Percentiles rank a stretch among this genome's conserved stretches.
Conservation (phyloP, 2,113 vertebrate species). For the Microcebus murinus region DNA sequence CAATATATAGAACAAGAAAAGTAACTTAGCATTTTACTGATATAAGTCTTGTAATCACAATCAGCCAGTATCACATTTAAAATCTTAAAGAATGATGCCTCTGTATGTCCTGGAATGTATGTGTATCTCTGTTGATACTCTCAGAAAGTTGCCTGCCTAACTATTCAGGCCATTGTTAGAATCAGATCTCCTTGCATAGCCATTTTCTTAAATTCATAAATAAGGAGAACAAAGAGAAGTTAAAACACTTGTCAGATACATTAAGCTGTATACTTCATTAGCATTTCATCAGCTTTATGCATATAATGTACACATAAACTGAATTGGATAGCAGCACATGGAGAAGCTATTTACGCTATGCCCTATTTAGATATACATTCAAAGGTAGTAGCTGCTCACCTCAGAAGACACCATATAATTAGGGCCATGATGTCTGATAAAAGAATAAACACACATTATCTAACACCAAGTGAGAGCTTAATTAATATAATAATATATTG, state of each 20-base stretch:
- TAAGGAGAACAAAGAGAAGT: conserved; percentile 18
- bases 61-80: not conserved
- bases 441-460: conserved; percentile 2
- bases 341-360: not conserved
- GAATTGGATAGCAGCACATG: not conserved
- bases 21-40: not conserved
- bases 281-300: conserved; percentile 11
- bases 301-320: not conserved
- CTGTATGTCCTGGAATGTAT: not conserved
- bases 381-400: not conserved
- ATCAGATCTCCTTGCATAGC: not conserved
- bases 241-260: conserved; percentile 6
- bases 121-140: not conserved
- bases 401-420: conserved; percentile 24
- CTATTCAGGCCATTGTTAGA: not conserved
- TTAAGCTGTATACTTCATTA: conserved; percentile 24
- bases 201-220: conserved; percentile 42
- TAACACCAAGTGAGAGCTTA: not conserved
- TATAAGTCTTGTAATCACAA: not conserved
- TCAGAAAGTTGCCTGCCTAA: not conserved
- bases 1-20: not conserved
- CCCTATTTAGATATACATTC: not conserved
- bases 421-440: conserved; percentile 11
- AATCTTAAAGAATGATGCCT: not conserved
- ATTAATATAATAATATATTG: not conserved